Base-by-base conservation (phyloP, 2,888 invertebrate genomes). In the Hypselothyrea guttata region DNA sequence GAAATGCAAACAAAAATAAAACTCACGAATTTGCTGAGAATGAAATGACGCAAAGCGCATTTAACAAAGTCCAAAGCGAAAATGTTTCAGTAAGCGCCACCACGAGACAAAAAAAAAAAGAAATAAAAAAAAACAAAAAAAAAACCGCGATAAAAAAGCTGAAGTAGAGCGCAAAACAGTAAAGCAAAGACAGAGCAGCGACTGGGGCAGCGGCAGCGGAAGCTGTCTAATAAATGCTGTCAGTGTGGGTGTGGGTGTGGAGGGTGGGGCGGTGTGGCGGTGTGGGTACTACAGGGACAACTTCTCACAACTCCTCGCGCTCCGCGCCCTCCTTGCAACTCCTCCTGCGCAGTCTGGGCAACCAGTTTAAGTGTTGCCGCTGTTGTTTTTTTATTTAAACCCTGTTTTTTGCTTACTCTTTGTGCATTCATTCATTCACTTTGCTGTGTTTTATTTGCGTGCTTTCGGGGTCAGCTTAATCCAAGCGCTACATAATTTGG, bases 21-120 rank as follows among this genome's bases (percentile, higher is more conserved):
- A 53, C 55, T 47, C 38, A 73, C 47, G 45, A 78, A 75, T 62
- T 60, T 70, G 63, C 63, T 72, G 49, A 61, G 82, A 77, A 64
- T 61, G 54, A 76, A 84, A 82, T 82, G 83, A 82, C 70, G 78
- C 79, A 79, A 78, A 70, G 76, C 79, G 79, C 83, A 84, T 84
- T 78, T 70, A 82, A 44, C 68, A 71, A 66, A 79, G 66, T 75
- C 68, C 68, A 48, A 57, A 59, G 28, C 11, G 37, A 42, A 56
- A 64, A 66, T 74, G 74, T 62, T 60, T 46, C 54, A 57, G 55
- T 38, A 59, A 71, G 71, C 66, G 77, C 58, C 73, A 57, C 58
- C 59, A 64, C 22, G 22, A 22, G 47, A 41, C 42, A 41, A 61
- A 47, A 44, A 53, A 59, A 52, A 16, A 40, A 18, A n/a, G n/a